Evolutionary conservation across 2,888 invertebrate genomes (phyloP).

Genomic region (Griposia aprilina): DNA sequence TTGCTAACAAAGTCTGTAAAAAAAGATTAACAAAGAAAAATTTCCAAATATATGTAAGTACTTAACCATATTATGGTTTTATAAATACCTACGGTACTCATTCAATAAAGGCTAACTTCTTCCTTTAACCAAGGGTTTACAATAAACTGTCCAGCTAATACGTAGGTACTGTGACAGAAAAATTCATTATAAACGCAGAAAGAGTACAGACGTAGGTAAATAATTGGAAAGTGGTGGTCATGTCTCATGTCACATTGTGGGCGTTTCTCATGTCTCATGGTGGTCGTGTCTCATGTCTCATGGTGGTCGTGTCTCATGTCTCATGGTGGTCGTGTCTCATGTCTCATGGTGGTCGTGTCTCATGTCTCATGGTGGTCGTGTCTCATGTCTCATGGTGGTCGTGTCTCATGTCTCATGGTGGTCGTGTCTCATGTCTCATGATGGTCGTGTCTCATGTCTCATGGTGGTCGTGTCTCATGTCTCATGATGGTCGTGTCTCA

Average conservation of each 20-base stretch:
- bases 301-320: neutral
- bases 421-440: no score
- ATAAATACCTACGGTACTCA: neutral
- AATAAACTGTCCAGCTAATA: constrained; percentile 3
- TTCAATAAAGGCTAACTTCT: neutral
- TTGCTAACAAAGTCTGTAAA: constrained; percentile 26
- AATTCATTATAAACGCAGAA: constrained; percentile 6
- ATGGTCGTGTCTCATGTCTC: no score
- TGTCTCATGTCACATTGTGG: neutral
- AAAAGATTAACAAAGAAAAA: constrained; percentile 22
- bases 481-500: no score
- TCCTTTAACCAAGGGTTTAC: neutral
- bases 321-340: neutral
- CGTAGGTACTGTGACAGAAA: neutral
- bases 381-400: neutral
- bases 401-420: neutral
- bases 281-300: neutral
- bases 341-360: neutral
- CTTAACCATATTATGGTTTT: neutral
- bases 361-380: neutral
- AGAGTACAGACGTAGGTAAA: neutral
- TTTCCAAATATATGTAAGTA: neutral
- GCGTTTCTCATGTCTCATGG: neutral
- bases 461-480: no score
- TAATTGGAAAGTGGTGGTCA: constrained; percentile 10